Evolutionary conservation across 2,888 invertebrate species (phyloP).

Genomic region (Zhuqinia jingwanae): DNA sequence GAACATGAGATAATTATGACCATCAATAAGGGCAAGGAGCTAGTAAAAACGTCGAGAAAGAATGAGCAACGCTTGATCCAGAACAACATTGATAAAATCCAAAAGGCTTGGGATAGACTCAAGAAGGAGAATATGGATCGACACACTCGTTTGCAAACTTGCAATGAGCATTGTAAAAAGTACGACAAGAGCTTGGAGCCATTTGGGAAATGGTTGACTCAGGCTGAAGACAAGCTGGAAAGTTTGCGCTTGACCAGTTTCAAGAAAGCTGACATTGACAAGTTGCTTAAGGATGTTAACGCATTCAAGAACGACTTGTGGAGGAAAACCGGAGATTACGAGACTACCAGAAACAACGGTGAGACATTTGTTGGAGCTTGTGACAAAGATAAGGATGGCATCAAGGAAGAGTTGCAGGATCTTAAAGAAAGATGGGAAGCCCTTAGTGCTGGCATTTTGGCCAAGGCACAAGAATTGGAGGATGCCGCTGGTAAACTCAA

Average conservation of each 20-base stretch:
- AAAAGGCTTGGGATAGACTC: slow-evolving; percentile 95
- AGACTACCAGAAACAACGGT: slow-evolving; percentile 91
- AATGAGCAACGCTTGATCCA: slow-evolving; percentile 85
- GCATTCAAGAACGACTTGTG: slow-evolving; percentile 95
- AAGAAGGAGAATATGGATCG: slow-evolving; percentile 93
- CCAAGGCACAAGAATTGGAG: slow-evolving; percentile 89
- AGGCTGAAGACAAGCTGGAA: slow-evolving; percentile 92
- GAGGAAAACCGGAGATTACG: slow-evolving; percentile 96
- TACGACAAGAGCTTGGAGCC: slow-evolving; percentile 92
- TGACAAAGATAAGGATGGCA: slow-evolving; percentile 94
- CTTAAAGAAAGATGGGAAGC: slow-evolving; percentile 95
- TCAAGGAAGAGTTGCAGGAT: slow-evolving; percentile 89
- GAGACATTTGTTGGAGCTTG: slow-evolving; percentile 93
- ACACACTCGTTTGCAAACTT: slow-evolving; percentile 92
- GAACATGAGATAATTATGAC: slow-evolving; percentile 97
- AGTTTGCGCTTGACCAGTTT: slow-evolving; percentile 88
- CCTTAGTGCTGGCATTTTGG: slow-evolving; percentile 90
- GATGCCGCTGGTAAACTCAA: slow-evolving; percentile 85
- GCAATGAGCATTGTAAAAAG: slow-evolving; percentile 93
- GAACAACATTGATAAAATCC: slow-evolving; percentile 92
- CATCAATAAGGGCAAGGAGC: slow-evolving; percentile 92
- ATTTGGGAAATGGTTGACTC: slow-evolving; percentile 93
- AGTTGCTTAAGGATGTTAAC: slow-evolving; percentile 93
- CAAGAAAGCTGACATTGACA: slow-evolving; percentile 92
- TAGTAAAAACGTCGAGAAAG: slow-evolving; percentile 81